Evolutionary conservation across 2,888 invertebrate genomes (phyloP).

Genomic region (Beris morrisii): DNA sequence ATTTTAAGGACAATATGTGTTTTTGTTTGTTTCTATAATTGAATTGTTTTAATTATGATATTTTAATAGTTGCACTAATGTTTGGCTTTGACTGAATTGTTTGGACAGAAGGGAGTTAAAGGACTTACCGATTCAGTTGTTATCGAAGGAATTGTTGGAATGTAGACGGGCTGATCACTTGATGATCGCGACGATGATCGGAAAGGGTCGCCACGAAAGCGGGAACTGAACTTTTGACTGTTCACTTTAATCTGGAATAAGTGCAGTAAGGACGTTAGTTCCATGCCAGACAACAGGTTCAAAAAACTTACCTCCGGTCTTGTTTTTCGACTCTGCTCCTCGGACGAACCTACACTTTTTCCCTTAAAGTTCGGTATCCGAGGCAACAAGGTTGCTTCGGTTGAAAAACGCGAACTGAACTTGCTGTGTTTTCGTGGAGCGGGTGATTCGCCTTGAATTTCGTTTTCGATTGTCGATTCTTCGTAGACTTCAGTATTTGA

Average conservation of each 20-base stretch:
- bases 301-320: conserved; percentile 23
- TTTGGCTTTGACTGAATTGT: conserved; percentile 40
- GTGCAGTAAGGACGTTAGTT: background rate
- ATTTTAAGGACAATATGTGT: too few relatives aligned
- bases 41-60: background rate
- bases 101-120: conserved; percentile 9
- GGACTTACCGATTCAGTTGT: conserved; percentile 44
- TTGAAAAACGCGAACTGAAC: conserved; percentile 37
- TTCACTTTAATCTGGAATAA: conserved; percentile 34
- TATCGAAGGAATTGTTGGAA: conserved; percentile 44
- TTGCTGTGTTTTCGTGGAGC: conserved; percentile 36
- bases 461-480: conserved; percentile 37
- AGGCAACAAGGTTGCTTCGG: conserved; percentile 22
- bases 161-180: conserved; percentile 41
- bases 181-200: conserved; percentile 37
- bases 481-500: conserved; percentile 35
- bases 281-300: too few relatives aligned
- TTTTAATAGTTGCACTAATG: conserved; percentile 39
- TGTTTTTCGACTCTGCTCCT: conserved; percentile 4
- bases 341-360: conserved; percentile 6
- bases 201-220: conserved; percentile 42
- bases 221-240: conserved; percentile 41
- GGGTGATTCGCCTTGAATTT: conserved; percentile 36
- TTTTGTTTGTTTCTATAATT: background rate
- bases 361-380: conserved; percentile 22